Evolutionary conservation across 2,797 vertebrate species (phyloP).

Genomic region (Silurus lanzhouensis): DNA sequence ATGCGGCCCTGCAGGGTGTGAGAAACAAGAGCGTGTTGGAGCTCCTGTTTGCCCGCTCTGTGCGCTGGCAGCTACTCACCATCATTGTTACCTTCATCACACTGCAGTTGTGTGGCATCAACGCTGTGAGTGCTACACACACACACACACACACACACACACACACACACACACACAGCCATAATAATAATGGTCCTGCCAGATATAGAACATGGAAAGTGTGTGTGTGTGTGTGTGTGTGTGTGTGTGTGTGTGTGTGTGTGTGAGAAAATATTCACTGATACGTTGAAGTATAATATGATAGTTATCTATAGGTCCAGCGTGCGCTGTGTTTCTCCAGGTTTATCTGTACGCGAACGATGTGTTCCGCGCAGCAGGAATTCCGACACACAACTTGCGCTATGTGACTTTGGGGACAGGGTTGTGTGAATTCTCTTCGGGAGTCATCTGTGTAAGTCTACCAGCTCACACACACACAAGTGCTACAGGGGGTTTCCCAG

Average conservation of each 20-base stretch:
- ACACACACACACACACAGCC: constrained; percentile 20
- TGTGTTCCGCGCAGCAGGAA: constrained; percentile 77
- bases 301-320: not conserved
- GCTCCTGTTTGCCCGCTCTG: constrained; percentile 63
- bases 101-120: constrained; percentile 73
- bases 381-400: constrained; percentile 66
- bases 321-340: constrained; percentile 60
- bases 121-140: constrained; percentile 66
- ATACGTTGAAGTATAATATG: not conserved
- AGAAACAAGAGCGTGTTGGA: constrained; percentile 67
- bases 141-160: constrained; percentile 21
- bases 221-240: too few species aligned
- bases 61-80: constrained; percentile 82
- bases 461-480: not conserved
- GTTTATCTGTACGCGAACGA: constrained; percentile 82
- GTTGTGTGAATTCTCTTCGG: constrained; percentile 71
- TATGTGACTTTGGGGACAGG: constrained; percentile 77
- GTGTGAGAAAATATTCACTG: not conserved
- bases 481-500: not conserved
- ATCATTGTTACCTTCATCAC: constrained; percentile 61
- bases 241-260: too few species aligned
- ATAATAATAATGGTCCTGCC: not conserved
- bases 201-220: not conserved
- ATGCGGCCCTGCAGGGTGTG: constrained; percentile 61
- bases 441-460: constrained; percentile 69